phyloP scores from a whole-genome alignment of 2,113 vertebrate species.

The Paradoxurus hermaphroditus region DNA sequence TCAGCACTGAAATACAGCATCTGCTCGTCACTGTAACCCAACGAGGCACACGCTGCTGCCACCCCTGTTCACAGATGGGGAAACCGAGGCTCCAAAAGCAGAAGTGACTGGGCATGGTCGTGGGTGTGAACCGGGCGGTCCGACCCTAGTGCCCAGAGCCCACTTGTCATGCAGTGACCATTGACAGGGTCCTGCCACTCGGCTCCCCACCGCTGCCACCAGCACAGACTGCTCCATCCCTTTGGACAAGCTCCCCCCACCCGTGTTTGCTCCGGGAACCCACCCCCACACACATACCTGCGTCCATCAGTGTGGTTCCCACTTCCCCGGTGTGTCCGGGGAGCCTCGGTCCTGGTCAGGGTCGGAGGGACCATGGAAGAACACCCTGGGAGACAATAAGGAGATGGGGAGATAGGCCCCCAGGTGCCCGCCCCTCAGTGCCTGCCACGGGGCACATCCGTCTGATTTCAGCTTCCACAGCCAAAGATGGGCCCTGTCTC shows the following conservation, averaged over 20 bases:
- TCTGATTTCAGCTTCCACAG: too few relatives aligned
- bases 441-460: too few relatives aligned
- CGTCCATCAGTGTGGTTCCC: background rate
- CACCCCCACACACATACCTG: fast-evolving
- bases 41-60: background rate
- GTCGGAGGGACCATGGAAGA: background rate
- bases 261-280: background rate
- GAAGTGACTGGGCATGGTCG: background rate
- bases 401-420: fast-evolving
- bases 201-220: background rate
- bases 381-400: background rate
- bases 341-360: fast-evolving
- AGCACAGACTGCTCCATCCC: fast-evolving
- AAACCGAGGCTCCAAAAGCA: background rate
- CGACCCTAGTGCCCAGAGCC: fast-evolving
- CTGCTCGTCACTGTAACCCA: background rate
- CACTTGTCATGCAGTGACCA: fast-evolving
- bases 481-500: background rate
- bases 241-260: fast-evolving
- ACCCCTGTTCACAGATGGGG: background rate
- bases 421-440: fast-evolving
- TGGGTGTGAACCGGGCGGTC: background rate
- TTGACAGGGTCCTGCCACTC: background rate
- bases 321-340: fast-evolving
- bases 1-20: fast-evolving